These are phyloP conservation scores for Microctenopoma steveboyesi DNA, from an alignment of 2,797 vertebrate species.

Conservation along the genomic window DNA sequence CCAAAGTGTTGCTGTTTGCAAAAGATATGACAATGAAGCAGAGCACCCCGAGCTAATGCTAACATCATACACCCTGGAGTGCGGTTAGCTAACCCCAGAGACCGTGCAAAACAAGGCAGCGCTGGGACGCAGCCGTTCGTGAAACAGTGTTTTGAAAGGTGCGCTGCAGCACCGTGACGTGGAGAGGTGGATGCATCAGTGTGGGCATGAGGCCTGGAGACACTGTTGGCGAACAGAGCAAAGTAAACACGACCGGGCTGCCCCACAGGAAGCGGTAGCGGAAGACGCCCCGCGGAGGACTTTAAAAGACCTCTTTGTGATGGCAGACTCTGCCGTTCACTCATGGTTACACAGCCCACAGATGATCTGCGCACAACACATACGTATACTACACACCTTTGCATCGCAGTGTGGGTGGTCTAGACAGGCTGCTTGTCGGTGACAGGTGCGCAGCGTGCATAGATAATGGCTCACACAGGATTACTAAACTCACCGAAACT, in stretches of 20 bases:
- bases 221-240: constrained; percentile 49
- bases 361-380: constrained; percentile 16
- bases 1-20: background rate
- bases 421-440: no score
- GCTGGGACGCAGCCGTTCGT: background rate
- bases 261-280: constrained; percentile 69
- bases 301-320: constrained; percentile 73
- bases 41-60: constrained; percentile 46
- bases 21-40: constrained; percentile 9
- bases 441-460: no score
- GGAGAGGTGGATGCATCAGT: background rate
- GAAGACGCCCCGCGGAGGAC: constrained; percentile 72
- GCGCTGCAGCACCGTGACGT: fast-evolving
- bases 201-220: background rate
- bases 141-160: background rate
- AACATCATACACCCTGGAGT: constrained; percentile 34
- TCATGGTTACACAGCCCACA: constrained; percentile 39
- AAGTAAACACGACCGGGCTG: constrained; percentile 68
- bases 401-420: background rate
- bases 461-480: no score
- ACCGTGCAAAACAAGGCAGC: constrained; percentile 12
- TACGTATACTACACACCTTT: background rate
- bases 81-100: constrained; percentile 9
- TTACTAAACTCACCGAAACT: no score
- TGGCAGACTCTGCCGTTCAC: constrained; percentile 60